Evolutionary conservation across 2,113 vertebrate species (phyloP).

Genomic region (Laticauda colubrina): DNA sequence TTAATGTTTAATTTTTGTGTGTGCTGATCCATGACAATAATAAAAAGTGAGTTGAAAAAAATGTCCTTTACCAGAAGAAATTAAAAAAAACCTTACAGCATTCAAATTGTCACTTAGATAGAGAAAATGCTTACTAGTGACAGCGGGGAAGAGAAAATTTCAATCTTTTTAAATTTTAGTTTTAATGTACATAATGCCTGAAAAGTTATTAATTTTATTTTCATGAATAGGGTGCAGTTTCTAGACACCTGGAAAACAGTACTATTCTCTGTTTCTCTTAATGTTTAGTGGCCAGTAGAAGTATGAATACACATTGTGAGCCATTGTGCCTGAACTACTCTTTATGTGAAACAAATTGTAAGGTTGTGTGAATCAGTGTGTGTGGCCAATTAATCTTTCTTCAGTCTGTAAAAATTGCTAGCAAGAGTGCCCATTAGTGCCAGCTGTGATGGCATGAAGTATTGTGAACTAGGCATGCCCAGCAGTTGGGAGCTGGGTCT

Average conservation of each 20-base stretch:
- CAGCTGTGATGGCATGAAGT: slow-evolving; percentile 16
- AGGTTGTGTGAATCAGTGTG: slow-evolving; percentile 17
- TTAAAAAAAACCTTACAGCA: neutral
- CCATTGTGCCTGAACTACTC: slow-evolving; percentile 41
- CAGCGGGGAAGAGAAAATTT: neutral
- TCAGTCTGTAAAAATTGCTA: slow-evolving; percentile 39
- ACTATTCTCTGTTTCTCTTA: slow-evolving; percentile 31
- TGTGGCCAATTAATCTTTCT: slow-evolving; percentile 7
- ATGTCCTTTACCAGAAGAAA: neutral
- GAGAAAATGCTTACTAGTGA: slow-evolving; percentile 1
- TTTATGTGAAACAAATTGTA: slow-evolving; percentile 42
- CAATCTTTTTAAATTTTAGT: neutral
- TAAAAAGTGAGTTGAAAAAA: neutral
- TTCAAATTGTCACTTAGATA: slow-evolving; percentile 19
- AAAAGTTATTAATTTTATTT: slow-evolving; percentile 18
- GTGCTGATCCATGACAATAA: neutral
- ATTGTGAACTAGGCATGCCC: slow-evolving; percentile 14
- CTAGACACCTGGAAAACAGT: slow-evolving; percentile 2
- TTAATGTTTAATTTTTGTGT: neutral
- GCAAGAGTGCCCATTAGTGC: slow-evolving; percentile 23
- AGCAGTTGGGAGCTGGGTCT: neutral
- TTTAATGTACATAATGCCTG: neutral
- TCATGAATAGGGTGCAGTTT: neutral
- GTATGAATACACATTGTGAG: neutral
- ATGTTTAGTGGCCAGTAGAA: slow-evolving; percentile 24